Conservation (phyloP, 1,140 invertebrate species). For the Paramacrobiotus metropolitanus region DNA sequence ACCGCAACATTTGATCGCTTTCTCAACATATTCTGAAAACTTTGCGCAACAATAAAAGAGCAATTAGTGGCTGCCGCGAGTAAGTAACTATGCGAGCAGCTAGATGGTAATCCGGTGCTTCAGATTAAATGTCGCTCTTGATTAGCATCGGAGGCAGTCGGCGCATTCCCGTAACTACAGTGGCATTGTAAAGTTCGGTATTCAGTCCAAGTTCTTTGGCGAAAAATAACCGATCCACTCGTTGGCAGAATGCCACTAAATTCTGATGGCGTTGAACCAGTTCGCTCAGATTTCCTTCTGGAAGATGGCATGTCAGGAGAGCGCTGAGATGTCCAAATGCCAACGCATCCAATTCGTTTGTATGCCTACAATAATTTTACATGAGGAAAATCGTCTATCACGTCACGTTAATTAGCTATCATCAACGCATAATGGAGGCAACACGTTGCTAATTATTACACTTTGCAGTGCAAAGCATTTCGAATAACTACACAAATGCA, state of each 20-base stretch:
- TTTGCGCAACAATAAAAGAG: not conserved
- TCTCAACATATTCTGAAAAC: not conserved
- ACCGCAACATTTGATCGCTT: not conserved
- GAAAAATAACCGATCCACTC: conserved; percentile 52
- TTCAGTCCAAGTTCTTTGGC: conserved; percentile 10
- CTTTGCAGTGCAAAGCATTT: no score
- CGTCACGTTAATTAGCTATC: no score
- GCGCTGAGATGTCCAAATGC: conserved; percentile 89
- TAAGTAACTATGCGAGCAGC: no score
- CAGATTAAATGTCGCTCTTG: not conserved
- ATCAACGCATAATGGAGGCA: no score
- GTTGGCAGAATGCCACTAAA: conserved; percentile 44
- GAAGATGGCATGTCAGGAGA: conserved; percentile 58
- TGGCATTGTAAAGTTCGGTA: not conserved
- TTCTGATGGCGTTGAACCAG: conserved; percentile 42
- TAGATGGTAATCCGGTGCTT: not conserved
- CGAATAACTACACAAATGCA: no score
- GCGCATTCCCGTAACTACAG: not conserved
- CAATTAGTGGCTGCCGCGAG: not conserved
- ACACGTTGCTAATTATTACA: no score
- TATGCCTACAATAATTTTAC: conserved; percentile 15
- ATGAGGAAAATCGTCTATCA: no score
- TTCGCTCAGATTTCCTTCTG: conserved; percentile 42
- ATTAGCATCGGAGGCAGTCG: not conserved
- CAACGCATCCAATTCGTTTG: conserved; percentile 81